phyloP scores from a whole-genome alignment of 2,888 invertebrate genomes.

The Muschampia plurimacula region DNA sequence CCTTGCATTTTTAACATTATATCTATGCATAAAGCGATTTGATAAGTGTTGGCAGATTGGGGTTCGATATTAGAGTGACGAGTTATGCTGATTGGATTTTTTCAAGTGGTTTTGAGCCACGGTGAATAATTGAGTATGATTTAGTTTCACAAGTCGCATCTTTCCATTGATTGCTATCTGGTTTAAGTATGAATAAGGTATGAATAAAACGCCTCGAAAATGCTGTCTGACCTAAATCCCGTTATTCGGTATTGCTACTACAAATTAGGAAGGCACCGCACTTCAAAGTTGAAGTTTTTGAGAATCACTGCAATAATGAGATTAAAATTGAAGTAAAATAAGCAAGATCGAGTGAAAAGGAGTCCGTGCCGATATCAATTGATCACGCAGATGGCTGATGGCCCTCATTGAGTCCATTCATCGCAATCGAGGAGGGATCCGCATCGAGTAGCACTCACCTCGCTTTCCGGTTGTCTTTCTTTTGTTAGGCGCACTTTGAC shows the following conservation, averaged over 20 bases:
- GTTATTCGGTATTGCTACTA: conserved; percentile 28
- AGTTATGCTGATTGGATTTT: conserved; percentile 86
- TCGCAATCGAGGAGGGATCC: conserved; percentile 66
- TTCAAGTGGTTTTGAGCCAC: conserved; percentile 77
- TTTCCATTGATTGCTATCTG: conserved; percentile 8
- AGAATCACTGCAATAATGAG: conserved; percentile 36
- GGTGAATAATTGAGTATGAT: conserved; percentile 81
- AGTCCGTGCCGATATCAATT: conserved; percentile 76
- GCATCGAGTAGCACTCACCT: conserved; percentile 72
- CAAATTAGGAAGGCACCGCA: conserved; percentile 33
- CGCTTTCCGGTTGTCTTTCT: conserved; percentile 81
- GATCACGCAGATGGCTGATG: conserved; percentile 75
- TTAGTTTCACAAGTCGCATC: conserved; percentile 62
- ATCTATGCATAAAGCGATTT: conserved; percentile 82
- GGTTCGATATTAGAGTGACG: conserved; percentile 83
- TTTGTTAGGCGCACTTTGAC: conserved; percentile 74
- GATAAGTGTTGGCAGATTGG: conserved; percentile 81
- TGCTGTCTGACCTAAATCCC: neutral
- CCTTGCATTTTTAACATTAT: conserved; percentile 65
- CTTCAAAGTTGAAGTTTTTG: conserved; percentile 26
- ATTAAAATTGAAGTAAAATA: conserved; percentile 52
- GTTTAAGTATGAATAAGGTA: neutral
- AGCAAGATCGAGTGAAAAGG: conserved; percentile 59
- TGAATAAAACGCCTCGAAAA: conserved; percentile 11
- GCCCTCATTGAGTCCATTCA: conserved; percentile 67